Percentiles rank a stretch among this genome's conserved stretches.
Conservation (phyloP, 2,888 invertebrate species). For the Lutraria lutraria region DNA sequence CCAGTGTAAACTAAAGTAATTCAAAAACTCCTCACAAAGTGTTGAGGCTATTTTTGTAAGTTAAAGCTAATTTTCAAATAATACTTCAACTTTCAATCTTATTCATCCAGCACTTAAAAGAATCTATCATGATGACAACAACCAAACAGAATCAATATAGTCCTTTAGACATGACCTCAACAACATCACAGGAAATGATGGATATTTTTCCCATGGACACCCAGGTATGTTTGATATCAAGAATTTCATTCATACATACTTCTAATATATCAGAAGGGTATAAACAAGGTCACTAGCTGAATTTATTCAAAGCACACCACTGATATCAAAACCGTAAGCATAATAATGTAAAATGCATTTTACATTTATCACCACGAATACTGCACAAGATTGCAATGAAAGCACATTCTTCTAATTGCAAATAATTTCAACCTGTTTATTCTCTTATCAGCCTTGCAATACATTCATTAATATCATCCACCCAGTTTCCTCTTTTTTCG, state of each 20-base stretch:
- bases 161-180: conserved; percentile 16
- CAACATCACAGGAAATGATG: conserved; percentile 39
- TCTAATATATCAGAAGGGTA: conserved; percentile 20
- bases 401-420: not conserved
- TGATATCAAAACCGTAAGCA: not conserved
- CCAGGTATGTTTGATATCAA: conserved; percentile 47
- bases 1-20: not conserved
- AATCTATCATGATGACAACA: not conserved
- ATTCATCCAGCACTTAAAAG: conserved; percentile 11
- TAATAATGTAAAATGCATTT: not conserved
- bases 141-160: conserved; percentile 17
- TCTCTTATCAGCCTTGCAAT: not conserved
- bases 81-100: not conserved
- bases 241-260: conserved; percentile 66
- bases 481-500: not conserved
- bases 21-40: not conserved
- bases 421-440: not conserved
- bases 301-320: not conserved
- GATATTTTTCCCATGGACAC: conserved; percentile 63
- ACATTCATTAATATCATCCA: not conserved
- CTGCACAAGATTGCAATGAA: not conserved
- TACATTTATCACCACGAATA: not conserved
- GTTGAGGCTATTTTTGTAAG: not conserved
- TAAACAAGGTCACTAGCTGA: conserved; percentile 34
- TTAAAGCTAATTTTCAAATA: conserved; percentile 5